Percentiles rank a stretch among this genome's conserved stretches.
phyloP scores from a whole-genome alignment of 2,888 invertebrate genomes.

The Rhyacophila evoluta region DNA sequence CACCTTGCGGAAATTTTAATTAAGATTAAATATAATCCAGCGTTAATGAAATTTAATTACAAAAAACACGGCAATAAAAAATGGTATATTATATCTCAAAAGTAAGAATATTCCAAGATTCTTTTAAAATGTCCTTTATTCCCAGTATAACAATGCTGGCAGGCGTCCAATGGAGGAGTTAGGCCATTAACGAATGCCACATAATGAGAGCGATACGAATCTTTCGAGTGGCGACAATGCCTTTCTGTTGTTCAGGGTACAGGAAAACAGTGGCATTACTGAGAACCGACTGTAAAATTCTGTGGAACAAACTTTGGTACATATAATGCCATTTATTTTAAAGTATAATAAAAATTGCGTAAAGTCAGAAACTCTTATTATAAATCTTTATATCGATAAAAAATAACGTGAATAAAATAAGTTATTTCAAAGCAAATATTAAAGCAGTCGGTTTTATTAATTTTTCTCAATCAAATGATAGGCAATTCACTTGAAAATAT shows the following conservation, averaged over 20 bases:
- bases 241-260: slow-evolving; percentile 19
- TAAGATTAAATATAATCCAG: slow-evolving; percentile 19
- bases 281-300: background rate
- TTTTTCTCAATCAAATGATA: too few species aligned
- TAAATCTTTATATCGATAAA: too few species aligned
- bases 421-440: too few species aligned
- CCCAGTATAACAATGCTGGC: background rate
- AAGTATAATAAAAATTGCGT: too few species aligned
- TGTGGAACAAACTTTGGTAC: too few species aligned
- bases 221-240: slow-evolving; percentile 44
- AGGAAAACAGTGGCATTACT: slow-evolving; percentile 1
- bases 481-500: too few species aligned
- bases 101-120: background rate
- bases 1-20: background rate
- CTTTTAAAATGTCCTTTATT: background rate
- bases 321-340: too few species aligned
- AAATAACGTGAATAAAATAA: too few species aligned
- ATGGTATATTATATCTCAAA: background rate
- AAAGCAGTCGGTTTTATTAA: too few species aligned
- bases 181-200: slow-evolving; percentile 37
- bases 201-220: slow-evolving; percentile 49
- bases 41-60: slow-evolving; percentile 14
- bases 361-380: too few species aligned
- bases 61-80: background rate
- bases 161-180: background rate